phyloP scores from a whole-genome alignment of 2,113 vertebrate species.

The Triplophysa dalaica region DNA sequence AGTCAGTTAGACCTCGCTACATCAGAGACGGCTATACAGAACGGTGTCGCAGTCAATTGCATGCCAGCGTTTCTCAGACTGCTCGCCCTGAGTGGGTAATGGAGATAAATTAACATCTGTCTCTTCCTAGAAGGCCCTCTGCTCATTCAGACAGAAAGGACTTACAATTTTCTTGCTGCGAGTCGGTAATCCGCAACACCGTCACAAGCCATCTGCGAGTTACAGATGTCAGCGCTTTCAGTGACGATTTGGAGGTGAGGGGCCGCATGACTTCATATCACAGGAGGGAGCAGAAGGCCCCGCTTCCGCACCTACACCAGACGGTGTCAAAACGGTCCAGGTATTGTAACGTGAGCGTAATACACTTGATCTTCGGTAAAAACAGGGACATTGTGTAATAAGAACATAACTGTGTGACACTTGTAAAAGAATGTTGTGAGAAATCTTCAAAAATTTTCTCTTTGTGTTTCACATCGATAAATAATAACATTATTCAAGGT shows the following conservation, averaged over 20 bases:
- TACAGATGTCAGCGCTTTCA: conserved; percentile 61
- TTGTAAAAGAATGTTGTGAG: too few species aligned
- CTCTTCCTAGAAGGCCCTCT: conserved; percentile 36
- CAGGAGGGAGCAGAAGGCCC: not conserved
- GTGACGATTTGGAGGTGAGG: conserved; percentile 47
- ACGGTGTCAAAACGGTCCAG: conserved; percentile 5
- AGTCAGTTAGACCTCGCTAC: conserved; percentile 18
- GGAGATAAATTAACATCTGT: conserved; percentile 72
- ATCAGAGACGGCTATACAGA: conserved; percentile 46
- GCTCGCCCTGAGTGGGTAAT: conserved; percentile 63
- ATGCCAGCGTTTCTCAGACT: conserved; percentile 57
- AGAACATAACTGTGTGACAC: not conserved
- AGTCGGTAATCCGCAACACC: conserved; percentile 59
- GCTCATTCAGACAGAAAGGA: conserved; percentile 59
- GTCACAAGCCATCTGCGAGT: conserved; percentile 59
- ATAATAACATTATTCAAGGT: too few species aligned
- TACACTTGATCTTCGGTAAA: not conserved
- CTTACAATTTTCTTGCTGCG: conserved; percentile 59
- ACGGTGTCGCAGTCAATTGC: conserved; percentile 41
- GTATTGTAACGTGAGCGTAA: conserved; percentile 5
- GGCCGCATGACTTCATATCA: not conserved
- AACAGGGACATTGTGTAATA: not conserved
- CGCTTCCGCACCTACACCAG: not conserved
- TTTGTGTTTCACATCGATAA: too few species aligned
- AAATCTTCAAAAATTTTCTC: not conserved